Evolutionary conservation across 2,113 vertebrate genomes (phyloP).

Genomic region (Colistium nudipinnis): DNA sequence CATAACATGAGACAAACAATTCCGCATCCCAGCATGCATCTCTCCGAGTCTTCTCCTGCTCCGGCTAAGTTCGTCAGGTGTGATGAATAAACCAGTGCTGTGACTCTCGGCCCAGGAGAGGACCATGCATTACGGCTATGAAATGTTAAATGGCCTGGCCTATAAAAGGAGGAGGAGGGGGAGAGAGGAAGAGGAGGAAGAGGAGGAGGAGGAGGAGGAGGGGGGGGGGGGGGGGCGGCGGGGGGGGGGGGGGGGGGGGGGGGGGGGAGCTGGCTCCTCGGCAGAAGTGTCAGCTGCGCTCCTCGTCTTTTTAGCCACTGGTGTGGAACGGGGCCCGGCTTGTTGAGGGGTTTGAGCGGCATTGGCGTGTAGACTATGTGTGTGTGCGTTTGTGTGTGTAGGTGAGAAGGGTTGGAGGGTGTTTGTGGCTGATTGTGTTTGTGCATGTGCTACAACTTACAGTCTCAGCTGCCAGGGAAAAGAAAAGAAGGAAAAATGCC

Average conservation of each 20-base stretch:
- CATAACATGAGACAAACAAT: background rate
- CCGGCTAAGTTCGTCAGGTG: constrained; percentile 44
- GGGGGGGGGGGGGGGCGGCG: constrained; percentile 52
- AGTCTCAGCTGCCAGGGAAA: constrained; percentile 56
- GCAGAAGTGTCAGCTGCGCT: constrained; percentile 75
- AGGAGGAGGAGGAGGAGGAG: constrained; percentile 18
- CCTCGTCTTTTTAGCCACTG: constrained; percentile 72
- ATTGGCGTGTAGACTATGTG: constrained; percentile 26
- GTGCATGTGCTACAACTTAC: constrained; percentile 18
- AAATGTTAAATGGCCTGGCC: constrained; percentile 74
- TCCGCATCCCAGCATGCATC: background rate
- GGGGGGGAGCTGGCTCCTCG: constrained; percentile 55
- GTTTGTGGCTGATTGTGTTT: constrained; percentile 8
- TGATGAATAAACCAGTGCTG: constrained; percentile 78
- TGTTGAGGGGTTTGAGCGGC: constrained; percentile 50
- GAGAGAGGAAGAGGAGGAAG: background rate
- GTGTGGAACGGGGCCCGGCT: constrained; percentile 69
- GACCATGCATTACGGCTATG: constrained; percentile 70
- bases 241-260: constrained; percentile 31
- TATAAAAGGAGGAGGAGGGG: constrained; percentile 64
- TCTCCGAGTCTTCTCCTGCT: constrained; percentile 36
- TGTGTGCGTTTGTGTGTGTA: constrained; percentile 21
- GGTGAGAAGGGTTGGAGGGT: background rate
- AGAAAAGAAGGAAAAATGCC: no score
- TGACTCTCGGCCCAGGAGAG: constrained; percentile 61